A percentile compares a stretch with the other conserved stretches of the same genome.
Conservation (phyloP, 2,888 invertebrate species). For the Xestia xanthographa region DNA sequence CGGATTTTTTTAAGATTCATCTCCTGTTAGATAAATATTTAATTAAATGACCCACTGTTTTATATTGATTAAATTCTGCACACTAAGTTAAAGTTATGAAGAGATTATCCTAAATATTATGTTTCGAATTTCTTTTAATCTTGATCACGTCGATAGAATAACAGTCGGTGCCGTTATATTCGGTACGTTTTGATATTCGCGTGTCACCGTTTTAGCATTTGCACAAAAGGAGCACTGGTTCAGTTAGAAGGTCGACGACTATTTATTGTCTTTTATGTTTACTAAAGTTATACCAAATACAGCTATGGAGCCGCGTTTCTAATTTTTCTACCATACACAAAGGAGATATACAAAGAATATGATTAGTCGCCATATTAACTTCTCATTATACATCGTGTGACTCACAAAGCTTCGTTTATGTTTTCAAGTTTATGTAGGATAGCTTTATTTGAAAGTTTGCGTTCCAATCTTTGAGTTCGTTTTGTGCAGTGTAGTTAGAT, state of each 20-base stretch:
- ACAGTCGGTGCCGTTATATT: constrained; percentile 70
- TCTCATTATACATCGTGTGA: constrained; percentile 48
- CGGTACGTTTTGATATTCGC: constrained; percentile 70
- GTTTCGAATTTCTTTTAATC: constrained; percentile 61
- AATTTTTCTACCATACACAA: constrained; percentile 51
- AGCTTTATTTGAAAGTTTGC: constrained; percentile 69
- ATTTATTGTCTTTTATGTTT: constrained; percentile 69
- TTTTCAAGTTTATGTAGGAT: constrained; percentile 53
- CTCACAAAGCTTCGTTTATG: constrained; percentile 50
- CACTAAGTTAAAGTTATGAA: constrained; percentile 10
- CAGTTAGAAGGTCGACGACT: constrained; percentile 70
- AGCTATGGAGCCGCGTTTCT: constrained; percentile 52
- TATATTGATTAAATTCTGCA: constrained; percentile 14
- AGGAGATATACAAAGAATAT: constrained; percentile 47
- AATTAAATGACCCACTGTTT: constrained; percentile 1
- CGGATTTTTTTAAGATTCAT: constrained; percentile 3
- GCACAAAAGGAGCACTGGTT: constrained; percentile 69
- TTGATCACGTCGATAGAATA: constrained; percentile 58
- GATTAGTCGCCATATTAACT: constrained; percentile 48
- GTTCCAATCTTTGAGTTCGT: constrained; percentile 69
- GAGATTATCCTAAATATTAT: constrained; percentile 38
- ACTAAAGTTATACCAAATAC: constrained; percentile 52
- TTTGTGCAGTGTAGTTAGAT: constrained; percentile 69
- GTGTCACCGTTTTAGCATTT: constrained; percentile 66
- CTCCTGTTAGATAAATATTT: neutral